These are phyloP conservation scores for Falco peregrinus DNA, from an alignment of 2,797 vertebrate genomes.

Conservation along the genomic window DNA sequence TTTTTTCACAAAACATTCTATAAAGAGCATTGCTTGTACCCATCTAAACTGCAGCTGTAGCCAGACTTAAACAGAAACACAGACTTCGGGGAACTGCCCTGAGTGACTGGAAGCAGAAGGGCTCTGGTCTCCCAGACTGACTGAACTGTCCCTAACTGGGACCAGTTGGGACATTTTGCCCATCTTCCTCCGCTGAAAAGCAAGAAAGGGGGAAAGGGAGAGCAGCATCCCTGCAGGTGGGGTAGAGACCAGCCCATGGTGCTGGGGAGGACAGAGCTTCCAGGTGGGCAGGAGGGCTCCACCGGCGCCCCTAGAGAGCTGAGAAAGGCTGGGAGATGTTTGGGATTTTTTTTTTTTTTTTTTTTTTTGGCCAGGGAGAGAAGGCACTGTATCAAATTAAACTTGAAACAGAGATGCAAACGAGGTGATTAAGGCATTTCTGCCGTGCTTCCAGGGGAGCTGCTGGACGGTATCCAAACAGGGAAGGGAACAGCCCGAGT, in stretches of 20 bases:
- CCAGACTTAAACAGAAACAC: background rate
- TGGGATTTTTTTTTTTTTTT: background rate
- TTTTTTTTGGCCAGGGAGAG: background rate
- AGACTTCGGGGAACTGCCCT: background rate
- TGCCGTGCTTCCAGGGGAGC: background rate
- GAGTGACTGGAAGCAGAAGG: background rate
- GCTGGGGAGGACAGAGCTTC: background rate
- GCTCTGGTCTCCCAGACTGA: background rate
- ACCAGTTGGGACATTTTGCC: background rate
- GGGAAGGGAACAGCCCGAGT: background rate
- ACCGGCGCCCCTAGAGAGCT: fast-evolving
- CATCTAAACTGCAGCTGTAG: background rate
- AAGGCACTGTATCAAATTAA: background rate
- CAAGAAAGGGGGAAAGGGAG: background rate
- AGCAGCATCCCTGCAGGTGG: fast-evolving
- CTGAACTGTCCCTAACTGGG: background rate
- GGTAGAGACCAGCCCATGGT: background rate
- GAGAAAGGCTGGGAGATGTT: background rate
- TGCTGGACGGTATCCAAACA: background rate
- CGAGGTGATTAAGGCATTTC: constrained; percentile 28
- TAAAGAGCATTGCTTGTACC: background rate
- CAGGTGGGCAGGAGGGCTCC: background rate
- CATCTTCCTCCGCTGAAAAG: background rate
- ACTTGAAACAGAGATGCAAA: constrained; percentile 27
- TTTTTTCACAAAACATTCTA: background rate